A percentile compares a stretch with the other conserved stretches of the same genome.
These are phyloP conservation scores for Leptothorax acervorum DNA, from an alignment of 2,888 invertebrate genomes.

Conservation along the genomic window DNA sequence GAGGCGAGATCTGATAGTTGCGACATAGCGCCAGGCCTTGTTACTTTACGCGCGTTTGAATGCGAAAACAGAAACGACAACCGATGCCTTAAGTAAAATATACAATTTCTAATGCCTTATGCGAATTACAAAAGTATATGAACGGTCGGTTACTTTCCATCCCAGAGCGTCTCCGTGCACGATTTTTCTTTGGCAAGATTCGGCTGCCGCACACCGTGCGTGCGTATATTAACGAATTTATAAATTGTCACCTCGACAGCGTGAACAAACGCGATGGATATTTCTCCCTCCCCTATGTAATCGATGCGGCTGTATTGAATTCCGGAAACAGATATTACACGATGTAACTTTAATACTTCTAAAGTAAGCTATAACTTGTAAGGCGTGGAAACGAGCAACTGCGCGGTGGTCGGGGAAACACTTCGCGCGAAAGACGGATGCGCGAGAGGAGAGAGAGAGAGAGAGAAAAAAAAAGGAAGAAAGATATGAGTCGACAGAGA, in stretches of 20 bases:
- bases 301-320: slow-evolving; percentile 60
- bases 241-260: slow-evolving; percentile 23
- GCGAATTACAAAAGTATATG: slow-evolving; percentile 32
- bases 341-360: slow-evolving; percentile 68
- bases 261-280: neutral
- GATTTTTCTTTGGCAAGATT: slow-evolving; percentile 26
- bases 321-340: slow-evolving; percentile 72
- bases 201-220: slow-evolving; percentile 16
- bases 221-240: slow-evolving; percentile 20
- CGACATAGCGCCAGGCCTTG: slow-evolving; percentile 47
- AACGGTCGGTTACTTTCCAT: slow-evolving; percentile 38
- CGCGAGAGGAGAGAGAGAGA: neutral
- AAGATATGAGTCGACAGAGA: neutral
- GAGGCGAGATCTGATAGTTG: slow-evolving; percentile 20
- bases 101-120: slow-evolving; percentile 54
- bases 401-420: slow-evolving; percentile 49
- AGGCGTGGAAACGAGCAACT: slow-evolving; percentile 57
- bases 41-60: slow-evolving; percentile 47
- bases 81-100: slow-evolving; percentile 44
- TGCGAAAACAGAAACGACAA: slow-evolving; percentile 53
- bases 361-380: slow-evolving; percentile 65
- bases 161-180: neutral
- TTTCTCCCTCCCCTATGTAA: slow-evolving; percentile 1
- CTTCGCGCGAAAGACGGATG: neutral
- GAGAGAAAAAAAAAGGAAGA: neutral